Evolutionary conservation across 2,888 invertebrate species (phyloP), one percentile per base, ranked within the genome.

Genomic region (Chymomyza amoena): DNA sequence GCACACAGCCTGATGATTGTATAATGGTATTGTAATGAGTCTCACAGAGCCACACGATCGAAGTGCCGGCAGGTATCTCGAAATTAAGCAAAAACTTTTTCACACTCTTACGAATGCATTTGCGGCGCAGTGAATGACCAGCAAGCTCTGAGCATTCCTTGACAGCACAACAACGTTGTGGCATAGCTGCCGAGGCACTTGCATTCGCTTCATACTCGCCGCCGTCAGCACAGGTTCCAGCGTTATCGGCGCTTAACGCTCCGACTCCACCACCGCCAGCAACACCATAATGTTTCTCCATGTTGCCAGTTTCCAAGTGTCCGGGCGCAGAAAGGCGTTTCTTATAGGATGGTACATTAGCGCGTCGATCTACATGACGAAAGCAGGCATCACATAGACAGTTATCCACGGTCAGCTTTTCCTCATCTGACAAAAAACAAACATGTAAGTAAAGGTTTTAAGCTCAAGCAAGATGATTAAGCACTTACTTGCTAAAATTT

Each of bases 311-410:
- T 39, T 90, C 90, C 4, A 86, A 67, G 15, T 89, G 87, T 0
- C 88, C 92, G 3, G 92, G 85, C 0, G 86, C 90, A 3, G 91
- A 90, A 4, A 89, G 80, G 0, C 94, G 93, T 85, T 94, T 95
- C 75, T 94, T 93, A 90, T 95, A 95, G 0, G 94, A 94, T 0
- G 95, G 94, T 67, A 94, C 94, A 92, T 95, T 95, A 63, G 96
- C 96, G 79, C 96, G 96, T 63, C 96, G 93, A 91, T 97, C 96
- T 64, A 97, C 96, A 89, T 96, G 96, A 0, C 97, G 94, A 91
- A 96, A 97, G 89, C 97, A 97, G 10, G 97, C 96, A 91, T 97
- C 96, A 90, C 97, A 97, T 20, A 97, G 93, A 80, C 97, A 97
- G 64, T 96, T 96, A 91, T 97, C 96, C 73, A 95, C 94, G 0